A percentile compares a stretch with the other conserved stretches of the same genome.
These are phyloP conservation scores for Paragorgia papillata DNA, from an alignment of 92 coral and sea anemone species.

Conservation along the genomic window DNA sequence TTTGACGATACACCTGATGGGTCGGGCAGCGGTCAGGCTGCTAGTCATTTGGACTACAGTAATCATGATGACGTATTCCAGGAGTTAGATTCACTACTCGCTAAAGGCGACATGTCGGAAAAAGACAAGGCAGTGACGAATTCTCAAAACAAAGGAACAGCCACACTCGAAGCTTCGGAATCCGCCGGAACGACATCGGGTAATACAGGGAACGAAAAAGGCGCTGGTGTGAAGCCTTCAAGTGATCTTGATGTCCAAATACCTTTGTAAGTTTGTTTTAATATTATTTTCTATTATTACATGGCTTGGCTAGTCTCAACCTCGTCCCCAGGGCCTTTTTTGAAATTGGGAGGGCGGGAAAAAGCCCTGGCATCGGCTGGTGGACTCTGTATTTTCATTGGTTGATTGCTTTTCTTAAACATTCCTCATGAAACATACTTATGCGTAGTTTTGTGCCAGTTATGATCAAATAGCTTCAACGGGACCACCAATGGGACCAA, in stretches of 20 bases:
- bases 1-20: background rate
- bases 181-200: slow-evolving; percentile 1
- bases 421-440: too few relatives aligned
- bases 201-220: background rate
- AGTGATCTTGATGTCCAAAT: slow-evolving; percentile 16
- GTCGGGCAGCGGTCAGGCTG: background rate
- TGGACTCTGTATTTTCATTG: too few relatives aligned
- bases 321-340: too few relatives aligned
- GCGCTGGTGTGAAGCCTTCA: background rate
- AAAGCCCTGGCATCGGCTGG: too few relatives aligned
- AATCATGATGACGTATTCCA: background rate
- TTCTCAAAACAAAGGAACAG: background rate
- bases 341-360: too few relatives aligned
- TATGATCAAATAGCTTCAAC: too few relatives aligned
- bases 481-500: too few relatives aligned
- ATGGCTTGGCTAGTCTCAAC: too few relatives aligned
- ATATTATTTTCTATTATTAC: too few relatives aligned
- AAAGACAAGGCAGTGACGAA: background rate
- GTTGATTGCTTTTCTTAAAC: too few relatives aligned
- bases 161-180: background rate
- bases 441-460: too few relatives aligned
- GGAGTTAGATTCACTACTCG: background rate
- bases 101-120: background rate
- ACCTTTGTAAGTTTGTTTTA: slow-evolving; percentile 1
- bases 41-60: background rate